Evolutionary conservation across 2,113 vertebrate species (phyloP), one percentile per base, ranked within the genome.

Genomic region (Vicugna pacos): DNA sequence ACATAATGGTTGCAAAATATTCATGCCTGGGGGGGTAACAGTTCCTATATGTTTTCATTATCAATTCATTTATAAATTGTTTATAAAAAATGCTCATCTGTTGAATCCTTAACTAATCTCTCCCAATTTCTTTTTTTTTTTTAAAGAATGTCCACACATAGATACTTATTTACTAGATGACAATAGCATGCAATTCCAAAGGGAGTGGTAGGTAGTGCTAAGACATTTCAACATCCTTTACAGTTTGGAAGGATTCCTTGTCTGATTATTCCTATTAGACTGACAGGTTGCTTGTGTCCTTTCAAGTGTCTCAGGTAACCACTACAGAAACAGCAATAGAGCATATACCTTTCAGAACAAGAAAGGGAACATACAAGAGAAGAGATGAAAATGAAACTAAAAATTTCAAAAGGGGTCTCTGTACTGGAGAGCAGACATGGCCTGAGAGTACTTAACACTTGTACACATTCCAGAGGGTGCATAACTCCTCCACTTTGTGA

Each of bases 191-290:
- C 58, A 85, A 90, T 92, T 92, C 8, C 72, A 77, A 92, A 93
- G 28, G 28, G 54, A 38, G 28, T 65, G 20, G 32, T 64, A 48
- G 65, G 76, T 50, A 58, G 5, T 65, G 60, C 15, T 76, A 94
- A 96, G 48, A 62, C 12, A 65, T 70, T 97, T 58, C 62, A 90
- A 96, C 75, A 75, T 28, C 30, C 13, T 86, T 64, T 73, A 58
- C 46, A 86, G 38, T 93, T 82, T 64, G 22, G 28, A 58, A 85
- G 28, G 52, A 75, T 76, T 90, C 85, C 76, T 87, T 80, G 38
- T 64, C 65, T 90, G 76, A 81, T 67, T 75, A 67, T 65, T 75
- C 46, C 56, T 69, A 64, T 56, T 32, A 85, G 20, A 72, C 2
- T 6, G 4, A 75, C 64, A 75, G 54, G n/a, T 76, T 89, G 82